These are phyloP conservation scores for Latrodectus hesperus DNA, from an alignment of 2,888 invertebrate species.

Conservation along the genomic window DNA sequence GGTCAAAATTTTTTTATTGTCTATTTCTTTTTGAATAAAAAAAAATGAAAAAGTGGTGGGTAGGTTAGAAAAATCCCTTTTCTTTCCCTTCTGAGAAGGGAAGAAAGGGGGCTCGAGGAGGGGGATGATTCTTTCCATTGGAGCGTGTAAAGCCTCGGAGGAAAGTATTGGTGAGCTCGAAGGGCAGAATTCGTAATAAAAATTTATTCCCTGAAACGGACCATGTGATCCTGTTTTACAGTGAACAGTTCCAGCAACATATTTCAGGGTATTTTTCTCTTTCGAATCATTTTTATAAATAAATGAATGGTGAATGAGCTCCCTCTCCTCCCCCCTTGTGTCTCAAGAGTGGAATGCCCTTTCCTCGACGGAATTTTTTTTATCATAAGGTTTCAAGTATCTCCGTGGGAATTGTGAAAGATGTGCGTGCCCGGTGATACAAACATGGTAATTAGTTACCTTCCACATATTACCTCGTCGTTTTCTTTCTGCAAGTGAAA, in stretches of 20 bases:
- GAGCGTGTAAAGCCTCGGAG: conserved; percentile 26
- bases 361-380: no score
- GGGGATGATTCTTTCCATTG: conserved; percentile 30
- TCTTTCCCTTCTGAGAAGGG: conserved; percentile 2
- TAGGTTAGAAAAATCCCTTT: no score
- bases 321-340: not conserved
- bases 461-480: no score
- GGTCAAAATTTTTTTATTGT: not conserved
- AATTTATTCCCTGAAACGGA: conserved; percentile 64
- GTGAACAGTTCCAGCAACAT: conserved; percentile 35
- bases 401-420: no score
- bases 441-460: no score
- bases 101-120: conserved; percentile 9
- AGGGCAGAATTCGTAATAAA: conserved; percentile 51
- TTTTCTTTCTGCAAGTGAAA: no score
- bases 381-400: no score
- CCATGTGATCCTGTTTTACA: conserved; percentile 65
- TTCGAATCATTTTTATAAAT: conserved; percentile 45
- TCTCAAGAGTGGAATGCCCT: no score
- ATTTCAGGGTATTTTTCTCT: conserved; percentile 22
- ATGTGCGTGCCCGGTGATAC: no score
- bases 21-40: not conserved
- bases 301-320: conserved; percentile 28
- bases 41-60: not conserved
- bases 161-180: conserved; percentile 10